Base-by-base conservation (phyloP, 1,140 invertebrate genomes). In the Drosophila insularis region DNA sequence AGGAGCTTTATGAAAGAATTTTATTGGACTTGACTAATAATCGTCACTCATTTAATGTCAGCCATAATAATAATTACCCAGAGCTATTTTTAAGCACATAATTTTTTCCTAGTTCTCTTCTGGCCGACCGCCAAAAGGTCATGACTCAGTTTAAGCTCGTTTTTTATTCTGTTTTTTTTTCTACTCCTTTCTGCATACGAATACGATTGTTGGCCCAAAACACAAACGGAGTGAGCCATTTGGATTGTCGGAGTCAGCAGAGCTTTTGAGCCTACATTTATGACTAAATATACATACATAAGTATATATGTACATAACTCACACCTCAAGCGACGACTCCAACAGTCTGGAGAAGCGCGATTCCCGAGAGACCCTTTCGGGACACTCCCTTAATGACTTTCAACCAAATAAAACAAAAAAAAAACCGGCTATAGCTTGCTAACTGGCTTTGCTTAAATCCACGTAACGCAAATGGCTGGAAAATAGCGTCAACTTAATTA, bases 401-500 rank as follows among this genome's bases (percentile, higher is more conserved):
- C 68, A 54, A 37, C 35, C 11, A 21, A 40, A 27, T 27, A 27
- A n/a, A n/a, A n/a, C 21, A 2, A 21, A 21, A 21, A 27, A 27
- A 65, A 75, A 74, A 72, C 72, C 73, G 74, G 68, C 74, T 77
- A 50, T 21, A 50, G 43, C 35, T 43, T 64, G n/a, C 62, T 74
- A 35, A 35, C 32, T 35, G 61, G 60, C 63, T 54, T 2, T 17
- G 21, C 32, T 67, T 35, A 19, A 68, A 31, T 40, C 39, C n/a
- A 37, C 32, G 19, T 53, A 63, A 67, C 40, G 74, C 68, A 81
- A 86, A 78, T 78, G 67, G 81, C 68, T 81, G 75, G 79, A 87
- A 84, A 87, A 82, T 68, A 81, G 63, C 82, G 82, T 84, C 84
- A 78, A 89, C 80, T 89, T 89, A 89, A 89, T 89, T 89, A 89